Evolutionary conservation across 2,888 invertebrate genomes (phyloP).

Genomic region (Boloria euphrosyne): DNA sequence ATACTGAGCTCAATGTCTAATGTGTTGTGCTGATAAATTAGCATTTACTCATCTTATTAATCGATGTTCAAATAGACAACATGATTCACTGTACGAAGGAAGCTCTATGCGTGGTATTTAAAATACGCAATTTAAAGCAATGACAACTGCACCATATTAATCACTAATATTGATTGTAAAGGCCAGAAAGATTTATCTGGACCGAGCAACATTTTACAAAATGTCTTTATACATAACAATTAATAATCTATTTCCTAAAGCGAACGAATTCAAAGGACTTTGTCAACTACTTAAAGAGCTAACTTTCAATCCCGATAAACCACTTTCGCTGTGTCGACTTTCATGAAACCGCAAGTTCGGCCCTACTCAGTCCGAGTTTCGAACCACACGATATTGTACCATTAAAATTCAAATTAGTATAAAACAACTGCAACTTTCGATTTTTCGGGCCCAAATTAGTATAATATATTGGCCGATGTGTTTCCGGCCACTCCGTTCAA

Average conservation of each 20-base stretch:
- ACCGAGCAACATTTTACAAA: background rate
- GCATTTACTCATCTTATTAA: background rate
- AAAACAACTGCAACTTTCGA: constrained; percentile 44
- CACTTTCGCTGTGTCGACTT: constrained; percentile 46
- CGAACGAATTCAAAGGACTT: constrained; percentile 19
- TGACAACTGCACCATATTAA: constrained; percentile 6
- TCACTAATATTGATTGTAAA: constrained; percentile 13
- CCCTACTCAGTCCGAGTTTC: constrained; percentile 28
- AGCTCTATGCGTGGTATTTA: background rate
- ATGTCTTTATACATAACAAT: constrained; percentile 7
- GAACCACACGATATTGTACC: constrained; percentile 23
- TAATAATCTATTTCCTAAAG: constrained; percentile 11
- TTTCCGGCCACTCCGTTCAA: background rate
- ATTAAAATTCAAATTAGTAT: constrained; percentile 36
- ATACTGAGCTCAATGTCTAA: constrained; percentile 10
- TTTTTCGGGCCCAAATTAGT: constrained; percentile 48
- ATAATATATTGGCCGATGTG: constrained; percentile 10
- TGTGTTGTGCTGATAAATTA: background rate
- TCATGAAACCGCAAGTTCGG: constrained; percentile 39
- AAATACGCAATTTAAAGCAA: background rate
- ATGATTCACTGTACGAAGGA: constrained; percentile 15
- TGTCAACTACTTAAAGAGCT: constrained; percentile 21
- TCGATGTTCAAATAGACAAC: constrained; percentile 9
- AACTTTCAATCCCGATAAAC: constrained; percentile 45
- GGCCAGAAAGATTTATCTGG: constrained; percentile 1